Evolutionary conservation across 2,888 invertebrate genomes (phyloP).

Genomic region (Ichneumoninae sp.): DNA sequence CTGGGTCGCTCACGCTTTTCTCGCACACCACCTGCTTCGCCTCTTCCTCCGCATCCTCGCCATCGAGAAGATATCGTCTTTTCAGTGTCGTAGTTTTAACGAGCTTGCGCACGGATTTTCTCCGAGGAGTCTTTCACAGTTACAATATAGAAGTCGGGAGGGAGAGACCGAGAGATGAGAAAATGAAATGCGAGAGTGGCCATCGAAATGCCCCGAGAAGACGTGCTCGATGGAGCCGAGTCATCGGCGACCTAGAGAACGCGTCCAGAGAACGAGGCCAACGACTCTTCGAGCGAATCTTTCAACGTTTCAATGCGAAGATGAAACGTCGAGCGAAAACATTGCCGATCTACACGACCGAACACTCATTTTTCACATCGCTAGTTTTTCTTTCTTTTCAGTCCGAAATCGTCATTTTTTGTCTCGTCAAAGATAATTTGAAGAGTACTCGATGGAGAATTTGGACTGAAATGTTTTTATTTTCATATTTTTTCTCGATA

Average conservation of each 20-base stretch:
- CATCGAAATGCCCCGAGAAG: slow-evolving; percentile 1
- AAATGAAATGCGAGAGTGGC: slow-evolving; percentile 31
- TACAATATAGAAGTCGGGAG: not conserved
- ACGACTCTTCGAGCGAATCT: slow-evolving; percentile 20
- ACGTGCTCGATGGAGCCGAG: slow-evolving; percentile 20
- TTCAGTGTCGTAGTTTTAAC: slow-evolving; percentile 27
- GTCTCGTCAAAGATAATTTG: too few species aligned
- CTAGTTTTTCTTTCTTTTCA: not conserved
- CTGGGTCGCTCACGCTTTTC: slow-evolving; percentile 54
- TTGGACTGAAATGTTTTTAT: too few species aligned
- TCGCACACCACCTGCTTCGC: slow-evolving; percentile 33
- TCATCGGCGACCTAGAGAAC: slow-evolving; percentile 65
- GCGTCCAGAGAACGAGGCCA: slow-evolving; percentile 34
- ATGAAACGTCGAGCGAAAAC: slow-evolving; percentile 7
- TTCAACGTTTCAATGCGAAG: slow-evolving; percentile 9
- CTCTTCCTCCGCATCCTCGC: not conserved
- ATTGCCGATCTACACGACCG: not conserved
- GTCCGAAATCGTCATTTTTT: not conserved
- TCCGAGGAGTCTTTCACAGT: not conserved
- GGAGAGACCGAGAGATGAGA: slow-evolving; percentile 27
- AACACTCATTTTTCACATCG: not conserved
- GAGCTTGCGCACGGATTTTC: slow-evolving; percentile 43
- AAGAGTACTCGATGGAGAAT: too few species aligned
- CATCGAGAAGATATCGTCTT: not conserved
- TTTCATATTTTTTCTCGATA: too few species aligned